A percentile compares a stretch with the other conserved stretches of the same genome.
phyloP scores from a whole-genome alignment of 2,797 vertebrate genomes.

The Austrolebias charrua region DNA sequence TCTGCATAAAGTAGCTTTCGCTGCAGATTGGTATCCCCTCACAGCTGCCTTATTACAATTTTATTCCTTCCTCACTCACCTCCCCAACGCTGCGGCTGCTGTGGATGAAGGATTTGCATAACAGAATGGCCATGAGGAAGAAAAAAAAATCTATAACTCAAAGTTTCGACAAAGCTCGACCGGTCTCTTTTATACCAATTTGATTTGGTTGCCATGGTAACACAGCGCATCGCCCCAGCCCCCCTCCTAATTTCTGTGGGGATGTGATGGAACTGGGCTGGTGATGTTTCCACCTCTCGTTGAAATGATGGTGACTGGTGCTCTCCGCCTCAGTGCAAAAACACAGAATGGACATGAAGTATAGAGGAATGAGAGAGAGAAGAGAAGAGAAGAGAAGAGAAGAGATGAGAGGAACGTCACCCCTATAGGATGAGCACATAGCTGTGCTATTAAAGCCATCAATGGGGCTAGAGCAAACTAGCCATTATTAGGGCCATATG shows the following conservation, averaged over 20 bases:
- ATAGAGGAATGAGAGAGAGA: slow-evolving; percentile 10
- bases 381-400: slow-evolving; percentile 1
- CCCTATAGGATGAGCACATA: slow-evolving; percentile 37
- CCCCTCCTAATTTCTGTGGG: slow-evolving; percentile 3
- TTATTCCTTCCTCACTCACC: slow-evolving; percentile 25
- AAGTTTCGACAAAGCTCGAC: slow-evolving; percentile 43
- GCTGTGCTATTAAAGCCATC: slow-evolving; percentile 23
- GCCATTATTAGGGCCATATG: slow-evolving; percentile 52
- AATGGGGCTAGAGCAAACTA: slow-evolving; percentile 50
- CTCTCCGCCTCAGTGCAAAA: slow-evolving; percentile 55
- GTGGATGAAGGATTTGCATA: slow-evolving; percentile 53
- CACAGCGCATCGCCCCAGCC: slow-evolving; percentile 7
- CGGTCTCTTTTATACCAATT: slow-evolving; percentile 52
- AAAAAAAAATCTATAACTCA: slow-evolving; percentile 7
- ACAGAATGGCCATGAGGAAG: slow-evolving; percentile 29
- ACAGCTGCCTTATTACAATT: slow-evolving; percentile 64
- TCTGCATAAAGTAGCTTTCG: slow-evolving; percentile 71
- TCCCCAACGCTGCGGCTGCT: slow-evolving; percentile 14
- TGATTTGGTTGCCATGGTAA: slow-evolving; percentile 59
- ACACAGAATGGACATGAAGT: slow-evolving; percentile 45
- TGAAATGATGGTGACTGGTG: slow-evolving; percentile 61
- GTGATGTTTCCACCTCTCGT: slow-evolving; percentile 69
- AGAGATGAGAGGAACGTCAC: slow-evolving; percentile 21
- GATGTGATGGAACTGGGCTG: slow-evolving; percentile 44
- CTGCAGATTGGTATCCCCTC: slow-evolving; percentile 66